phyloP scores from a whole-genome alignment of 1,140 invertebrate species.

The Idris sp. region DNA sequence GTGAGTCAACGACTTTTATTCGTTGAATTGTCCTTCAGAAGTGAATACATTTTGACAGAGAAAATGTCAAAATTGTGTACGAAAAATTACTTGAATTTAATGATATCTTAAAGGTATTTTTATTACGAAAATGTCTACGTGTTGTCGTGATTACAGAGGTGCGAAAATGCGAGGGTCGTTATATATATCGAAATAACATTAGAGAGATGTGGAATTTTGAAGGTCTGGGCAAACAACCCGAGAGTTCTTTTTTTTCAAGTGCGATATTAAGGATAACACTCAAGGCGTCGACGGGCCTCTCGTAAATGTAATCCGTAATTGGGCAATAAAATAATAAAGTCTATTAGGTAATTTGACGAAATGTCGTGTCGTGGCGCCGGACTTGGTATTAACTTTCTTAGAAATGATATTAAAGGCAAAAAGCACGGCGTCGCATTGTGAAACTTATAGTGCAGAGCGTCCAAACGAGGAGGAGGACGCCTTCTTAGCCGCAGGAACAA shows the following conservation, averaged over 20 bases:
- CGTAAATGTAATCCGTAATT: conserved; percentile 75
- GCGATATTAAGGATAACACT: conserved; percentile 42
- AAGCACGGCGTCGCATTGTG: conserved; percentile 18
- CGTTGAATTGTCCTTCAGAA: no score
- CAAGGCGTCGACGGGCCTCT: conserved; percentile 44
- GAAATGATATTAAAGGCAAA: conserved; percentile 43
- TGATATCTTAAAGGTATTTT: conserved; percentile 40
- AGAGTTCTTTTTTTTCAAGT: conserved; percentile 22
- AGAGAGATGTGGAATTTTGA: conserved; percentile 50
- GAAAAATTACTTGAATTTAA: conserved; percentile 20
- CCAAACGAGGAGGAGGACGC: conserved; percentile 22
- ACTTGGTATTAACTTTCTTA: conserved; percentile 20
- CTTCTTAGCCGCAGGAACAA: conserved; percentile 9
- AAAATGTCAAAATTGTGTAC: no score
- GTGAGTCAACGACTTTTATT: conserved; percentile 27
- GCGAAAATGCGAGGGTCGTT: conserved; percentile 42
- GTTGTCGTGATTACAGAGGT: conserved; percentile 46
- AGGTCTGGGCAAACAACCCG: conserved; percentile 9
- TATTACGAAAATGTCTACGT: conserved; percentile 47
- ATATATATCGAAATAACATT: conserved; percentile 27
- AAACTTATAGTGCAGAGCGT: conserved; percentile 10
- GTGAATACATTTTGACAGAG: no score
- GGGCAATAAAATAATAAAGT: conserved; percentile 77
- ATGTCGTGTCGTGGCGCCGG: conserved; percentile 29
- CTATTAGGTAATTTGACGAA: conserved; percentile 67